Conservation (phyloP, 1,140 invertebrate species). For the Agrilus planipennis region DNA sequence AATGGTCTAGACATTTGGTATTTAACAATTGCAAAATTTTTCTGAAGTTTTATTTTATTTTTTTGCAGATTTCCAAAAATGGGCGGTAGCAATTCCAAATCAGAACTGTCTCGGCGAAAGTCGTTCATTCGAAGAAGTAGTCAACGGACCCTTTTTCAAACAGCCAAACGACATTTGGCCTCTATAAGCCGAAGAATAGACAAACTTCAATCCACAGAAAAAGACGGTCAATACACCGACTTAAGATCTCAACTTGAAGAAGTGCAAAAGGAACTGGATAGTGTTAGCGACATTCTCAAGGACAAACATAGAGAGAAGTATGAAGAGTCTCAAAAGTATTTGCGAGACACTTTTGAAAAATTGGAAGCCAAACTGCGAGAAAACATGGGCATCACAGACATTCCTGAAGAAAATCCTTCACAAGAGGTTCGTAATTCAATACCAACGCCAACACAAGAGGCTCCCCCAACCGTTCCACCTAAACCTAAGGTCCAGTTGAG, state of each 20-base stretch:
- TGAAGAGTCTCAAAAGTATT: constrained; percentile 5
- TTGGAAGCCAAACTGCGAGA: constrained; percentile 5
- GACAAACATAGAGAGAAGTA: constrained; percentile 8
- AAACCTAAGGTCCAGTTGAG: too few species aligned
- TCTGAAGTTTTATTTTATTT: too few species aligned
- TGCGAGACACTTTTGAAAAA: constrained; percentile 4
- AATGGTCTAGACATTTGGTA: too few species aligned
- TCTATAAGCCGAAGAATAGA: constrained; percentile 1
- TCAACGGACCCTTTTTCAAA: constrained; percentile 7
- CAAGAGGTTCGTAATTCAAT: neutral
- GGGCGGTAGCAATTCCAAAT: constrained; percentile 9
- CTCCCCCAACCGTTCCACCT: neutral
- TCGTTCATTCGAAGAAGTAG: constrained; percentile 8
- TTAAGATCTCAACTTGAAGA: constrained; percentile 4
- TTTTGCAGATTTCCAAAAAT: too few species aligned
- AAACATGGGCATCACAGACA: neutral
- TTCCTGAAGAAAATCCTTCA: neutral
- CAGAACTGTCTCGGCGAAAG: neutral
- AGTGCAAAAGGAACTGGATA: constrained; percentile 3
- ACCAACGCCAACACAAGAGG: neutral
- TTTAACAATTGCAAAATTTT: too few species aligned
- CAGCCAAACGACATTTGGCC: constrained; percentile 4
- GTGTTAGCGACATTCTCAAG: constrained; percentile 5
- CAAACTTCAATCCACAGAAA: neutral
- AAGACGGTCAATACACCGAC: constrained; percentile 4